These are phyloP conservation scores for Amphiprion clarkii DNA, from an alignment of 2,797 vertebrate species.

Conservation along the genomic window DNA sequence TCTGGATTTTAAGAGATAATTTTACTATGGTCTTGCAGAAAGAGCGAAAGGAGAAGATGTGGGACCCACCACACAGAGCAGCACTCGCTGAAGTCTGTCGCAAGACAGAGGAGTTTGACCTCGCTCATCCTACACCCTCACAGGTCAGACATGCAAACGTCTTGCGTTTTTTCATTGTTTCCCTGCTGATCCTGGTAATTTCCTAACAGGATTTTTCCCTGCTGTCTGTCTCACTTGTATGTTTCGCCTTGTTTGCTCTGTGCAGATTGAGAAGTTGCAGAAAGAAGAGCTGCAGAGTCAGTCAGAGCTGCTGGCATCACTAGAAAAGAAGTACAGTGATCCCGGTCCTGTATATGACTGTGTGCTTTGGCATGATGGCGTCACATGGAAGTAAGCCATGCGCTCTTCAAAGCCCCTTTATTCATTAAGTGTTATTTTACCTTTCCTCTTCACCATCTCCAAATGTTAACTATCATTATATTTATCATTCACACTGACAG, in stretches of 20 bases:
- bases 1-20: too few relatives aligned
- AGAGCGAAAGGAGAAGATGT: conserved; percentile 97
- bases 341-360: conserved; percentile 98
- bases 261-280: conserved; percentile 92
- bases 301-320: conserved; percentile 92
- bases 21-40: conserved; percentile 85
- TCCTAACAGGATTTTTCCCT: neutral
- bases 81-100: conserved; percentile 93
- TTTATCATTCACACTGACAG: conserved; percentile 3
- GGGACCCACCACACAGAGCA: conserved; percentile 95
- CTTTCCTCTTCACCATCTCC: neutral
- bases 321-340: conserved; percentile 98
- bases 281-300: conserved; percentile 96
- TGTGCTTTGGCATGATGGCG: conserved; percentile 94
- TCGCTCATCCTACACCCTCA: conserved; percentile 87
- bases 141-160: conserved; percentile 84
- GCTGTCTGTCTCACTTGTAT: accelerated
- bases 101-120: conserved; percentile 94
- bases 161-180: neutral
- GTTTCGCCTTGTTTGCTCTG: neutral
- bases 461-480: neutral
- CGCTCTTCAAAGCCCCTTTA: neutral
- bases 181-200: neutral
- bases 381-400: conserved; percentile 90
- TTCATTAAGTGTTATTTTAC: neutral